Evolutionary conservation across 2,888 invertebrate genomes (phyloP), one percentile per base, ranked within the genome.

Genomic region (Gasteruption jaculator): DNA sequence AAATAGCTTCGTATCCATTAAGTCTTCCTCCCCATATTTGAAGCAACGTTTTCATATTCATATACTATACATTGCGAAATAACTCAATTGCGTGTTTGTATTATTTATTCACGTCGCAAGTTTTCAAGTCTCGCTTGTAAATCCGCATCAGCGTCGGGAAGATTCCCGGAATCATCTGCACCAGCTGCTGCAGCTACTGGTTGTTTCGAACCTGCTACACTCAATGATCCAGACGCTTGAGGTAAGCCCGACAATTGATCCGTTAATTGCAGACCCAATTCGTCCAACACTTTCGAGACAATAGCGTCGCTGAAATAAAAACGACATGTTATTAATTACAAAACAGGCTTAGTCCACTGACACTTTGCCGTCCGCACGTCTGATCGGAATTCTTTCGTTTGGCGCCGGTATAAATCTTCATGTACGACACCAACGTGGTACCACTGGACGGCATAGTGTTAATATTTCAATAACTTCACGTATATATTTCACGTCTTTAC

Each of bases 41-140:
- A n/a, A n/a, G n/a, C 42, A 52, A 19, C 18, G 22, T 54, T 50
- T 55, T 38, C 41, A 54, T 46, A 52, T 14, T 11, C 30, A 5
- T 33, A n/a, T 15, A 31, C 6, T n/a, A n/a, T n/a, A n/a, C n/a
- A n/a, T n/a, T n/a, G n/a, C n/a, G n/a, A n/a, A 21, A 45, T 27
- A 12, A n/a, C 27, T 30, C 15, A 12, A 29, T 8, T 24, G 29
- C 0, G 19, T 49, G 14, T 5, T 20, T 12, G 7, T n/a, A 14
- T 29, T 37, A 20, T 47, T 69, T 79, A 89, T 77, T 93, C 91
- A 54, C 91, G 79, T 59, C 94, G 80, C 64, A 97, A 77, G 74
- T 95, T 96, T 74, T 97, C 94, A 58, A 97, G 79, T 53, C 97
- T 79, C 38, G 95, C 95, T 76, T 97, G 95, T 52, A 99, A 79